Evolutionary conservation across 2,113 vertebrate species (phyloP).

Genomic region (Gallinago jamesoni): DNA sequence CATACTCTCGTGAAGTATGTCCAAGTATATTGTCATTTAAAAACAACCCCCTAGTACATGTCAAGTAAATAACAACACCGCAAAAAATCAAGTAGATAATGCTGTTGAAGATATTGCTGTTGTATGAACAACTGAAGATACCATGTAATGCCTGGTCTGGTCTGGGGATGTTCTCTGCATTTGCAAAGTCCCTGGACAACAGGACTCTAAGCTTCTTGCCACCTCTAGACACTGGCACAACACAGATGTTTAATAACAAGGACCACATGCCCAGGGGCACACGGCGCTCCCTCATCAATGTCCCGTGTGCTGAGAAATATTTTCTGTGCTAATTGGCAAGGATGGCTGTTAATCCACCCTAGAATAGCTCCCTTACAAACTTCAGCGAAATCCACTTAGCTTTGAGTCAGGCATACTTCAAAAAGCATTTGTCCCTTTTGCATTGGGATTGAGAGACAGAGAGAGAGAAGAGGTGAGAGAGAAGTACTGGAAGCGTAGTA

Average conservation of each 20-base stretch:
- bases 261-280: neutral
- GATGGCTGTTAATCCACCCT: neutral
- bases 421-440: neutral
- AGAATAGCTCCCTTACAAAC: neutral
- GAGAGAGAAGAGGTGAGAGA: neutral
- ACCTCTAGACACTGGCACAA: neutral
- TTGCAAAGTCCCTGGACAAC: neutral
- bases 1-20: neutral
- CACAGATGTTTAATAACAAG: neutral
- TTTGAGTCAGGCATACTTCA: neutral
- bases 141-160: neutral
- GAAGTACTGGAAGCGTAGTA: neutral
- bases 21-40: neutral
- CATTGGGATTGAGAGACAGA: neutral
- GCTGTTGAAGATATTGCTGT: neutral
- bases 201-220: neutral
- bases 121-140: neutral
- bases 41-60: neutral
- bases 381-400: neutral
- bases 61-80: neutral
- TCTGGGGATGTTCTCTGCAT: neutral
- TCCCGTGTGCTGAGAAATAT: neutral
- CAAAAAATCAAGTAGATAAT: neutral
- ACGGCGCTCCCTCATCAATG: neutral
- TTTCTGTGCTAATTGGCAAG: conserved; percentile 16